Base-by-base conservation (phyloP, 2,888 invertebrate genomes). In the Lithophane leautieri region DNA sequence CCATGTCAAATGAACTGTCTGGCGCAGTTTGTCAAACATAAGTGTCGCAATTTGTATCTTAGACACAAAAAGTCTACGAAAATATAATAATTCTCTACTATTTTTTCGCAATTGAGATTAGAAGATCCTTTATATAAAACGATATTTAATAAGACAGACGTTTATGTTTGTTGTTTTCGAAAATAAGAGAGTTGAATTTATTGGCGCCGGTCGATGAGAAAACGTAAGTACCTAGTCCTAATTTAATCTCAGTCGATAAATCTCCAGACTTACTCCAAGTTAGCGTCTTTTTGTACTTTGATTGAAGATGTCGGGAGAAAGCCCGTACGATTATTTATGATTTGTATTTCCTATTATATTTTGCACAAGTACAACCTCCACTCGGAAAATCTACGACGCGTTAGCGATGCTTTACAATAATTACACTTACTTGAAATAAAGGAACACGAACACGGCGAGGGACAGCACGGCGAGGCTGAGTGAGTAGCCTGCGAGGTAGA, bases 401-500 rank as follows among this genome's bases (percentile, higher is more conserved):
- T 22, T 16, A 25, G 22, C 12, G 19, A 14, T 14, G 19, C 0
- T n/a, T 25, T 9, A 44, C n/a, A n/a, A n/a, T 7, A 34, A 54
- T 16, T 52, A 25, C 11, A 83, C 98, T 98, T 95, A 99, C 99
- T 98, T 99, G 97, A 98, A 99, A 94, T 98, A 98, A 81, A 98
- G 95, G 95, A 99, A 99, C 87, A 99, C 98, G 93, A 97, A 97
- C 87, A 99, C 97, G 44, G 99, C 99, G 76, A 98, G 96, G 66
- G 98, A 97, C 74, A 99, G 97, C 19, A 98, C 98, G 69, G 98
- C 97, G 71, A 99, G 97, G 86, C 99, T 99, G 86, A 99, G 96
- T 75, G 98, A 97, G 95, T 99, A 99, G 52, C 99, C 99, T 83
- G 97, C 97, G 91, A 98, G 98, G 96, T 99, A 99, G 86, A 98